Evolutionary conservation across 2,113 vertebrate species (phyloP), one percentile per base, ranked within the genome.

Genomic region (Thunnus thynnus): DNA sequence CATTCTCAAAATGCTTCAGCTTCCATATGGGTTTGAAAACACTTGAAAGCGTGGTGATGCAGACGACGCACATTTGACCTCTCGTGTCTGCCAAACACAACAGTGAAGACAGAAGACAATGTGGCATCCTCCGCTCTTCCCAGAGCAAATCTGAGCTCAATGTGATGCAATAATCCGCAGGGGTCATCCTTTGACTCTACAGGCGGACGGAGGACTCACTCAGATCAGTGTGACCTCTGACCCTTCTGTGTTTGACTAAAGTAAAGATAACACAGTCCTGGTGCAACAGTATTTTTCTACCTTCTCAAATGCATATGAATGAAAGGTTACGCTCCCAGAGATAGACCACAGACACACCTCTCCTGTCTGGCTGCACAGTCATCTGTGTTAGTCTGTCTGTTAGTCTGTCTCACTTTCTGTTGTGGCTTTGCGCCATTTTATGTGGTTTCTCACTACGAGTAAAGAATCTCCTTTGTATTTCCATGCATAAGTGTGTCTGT

Each of bases 81-180:
- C 14, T 60, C 56, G 1, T 7, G 36, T 14, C 32, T 11, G 71
- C 72, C 81, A 76, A 87, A 77, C 55, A 76, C 60, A 82, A 74
- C 78, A 78, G 64, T 1, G 12, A 13, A 2, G 16, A 14, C 13
- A 46, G 69, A 78, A 78, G 41, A 75, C 66, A 66, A 69, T 68
- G 58, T 1, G 22, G 32, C 27, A 25, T 55, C 72, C 25, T 0
- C 4, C 0, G 47, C 36, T 72, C 68, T 87, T 82, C 76, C 41
- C 52, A 80, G 87, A 88, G 82, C 81, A 92, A 69, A 86, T 16
- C 2, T 22, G 69, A 88, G 58, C 70, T 61, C 2, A 8, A 17
- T 69, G 57, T 41, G 65, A 58, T 36, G 47, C 47, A 69, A 5
- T 63, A 12, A 7, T 69, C 70, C 51, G 51, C 44, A 27, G 65